A percentile compares a stretch with the other conserved stretches of the same genome.
Conservation (phyloP, 1,140 invertebrate species). For the Aphelinus atriplicis region DNA sequence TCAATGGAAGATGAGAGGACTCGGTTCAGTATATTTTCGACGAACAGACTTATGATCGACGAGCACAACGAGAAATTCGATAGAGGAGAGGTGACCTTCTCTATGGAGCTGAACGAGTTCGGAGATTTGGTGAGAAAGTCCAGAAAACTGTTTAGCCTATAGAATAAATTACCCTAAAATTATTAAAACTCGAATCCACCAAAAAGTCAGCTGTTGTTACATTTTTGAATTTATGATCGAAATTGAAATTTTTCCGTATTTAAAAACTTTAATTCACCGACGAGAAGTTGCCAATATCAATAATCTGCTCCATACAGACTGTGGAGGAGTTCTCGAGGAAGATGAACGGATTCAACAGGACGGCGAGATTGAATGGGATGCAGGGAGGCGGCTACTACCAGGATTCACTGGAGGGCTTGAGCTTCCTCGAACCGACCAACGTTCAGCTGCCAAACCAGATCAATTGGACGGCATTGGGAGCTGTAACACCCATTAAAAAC, state of each 20-base stretch:
- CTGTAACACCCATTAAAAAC: slow-evolving; percentile 92
- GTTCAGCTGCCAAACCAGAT: slow-evolving; percentile 76
- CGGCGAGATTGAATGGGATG: slow-evolving; percentile 25
- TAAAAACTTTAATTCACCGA: too few species aligned
- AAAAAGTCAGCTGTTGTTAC: slow-evolving; percentile 33
- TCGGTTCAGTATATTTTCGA: slow-evolving; percentile 86
- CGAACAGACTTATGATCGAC: slow-evolving; percentile 85
- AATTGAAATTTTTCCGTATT: too few species aligned
- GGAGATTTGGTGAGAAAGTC: slow-evolving; percentile 74
- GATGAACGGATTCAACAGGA: slow-evolving; percentile 83
- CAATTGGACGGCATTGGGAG: slow-evolving; percentile 89
- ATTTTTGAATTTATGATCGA: too few species aligned
- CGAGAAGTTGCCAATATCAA: too few species aligned
- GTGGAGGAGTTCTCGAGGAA: slow-evolving; percentile 80
- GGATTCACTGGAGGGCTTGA: slow-evolving; percentile 60
- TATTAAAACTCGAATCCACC: neutral
- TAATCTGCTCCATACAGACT: slow-evolving; percentile 60
- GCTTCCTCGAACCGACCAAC: slow-evolving; percentile 79
- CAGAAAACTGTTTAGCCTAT: too few species aligned
- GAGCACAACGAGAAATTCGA: slow-evolving; percentile 82
- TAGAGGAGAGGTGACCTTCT: slow-evolving; percentile 73
- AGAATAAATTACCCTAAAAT: neutral
- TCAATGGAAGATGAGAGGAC: slow-evolving; percentile 80
- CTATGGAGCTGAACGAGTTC: slow-evolving; percentile 81
- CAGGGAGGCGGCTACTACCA: neutral